Base-by-base conservation (phyloP, 2,888 invertebrate species). In the Ypsolopha sequella region DNA sequence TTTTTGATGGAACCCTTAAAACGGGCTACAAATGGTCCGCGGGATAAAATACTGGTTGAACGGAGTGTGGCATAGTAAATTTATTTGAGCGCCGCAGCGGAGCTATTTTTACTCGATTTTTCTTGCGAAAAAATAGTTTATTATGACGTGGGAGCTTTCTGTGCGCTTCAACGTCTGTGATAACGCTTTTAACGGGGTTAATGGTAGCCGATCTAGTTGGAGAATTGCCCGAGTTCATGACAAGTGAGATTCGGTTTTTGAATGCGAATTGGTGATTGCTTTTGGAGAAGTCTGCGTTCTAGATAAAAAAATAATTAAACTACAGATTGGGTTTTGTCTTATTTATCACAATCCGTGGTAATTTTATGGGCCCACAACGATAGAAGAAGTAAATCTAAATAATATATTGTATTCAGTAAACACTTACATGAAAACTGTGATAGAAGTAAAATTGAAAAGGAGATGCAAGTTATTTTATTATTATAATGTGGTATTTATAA, bases 41-140 rank as follows among this genome's bases (percentile, higher is more conserved):
- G 56, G 51, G 60, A 63, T 64, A 64, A 70, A 66, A 71, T 68
- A 66, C 57, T 64, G 61, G n/a, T 39, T n/a, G 6, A 33, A 7
- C 47, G 33, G 38, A 49, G 39, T 10, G 52, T 43, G 34, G 48
- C 47, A 45, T 41, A 50, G 53, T 55, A 55, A 58, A 64, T 69
- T 64, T 66, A 68, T 24, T 24, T 24, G 24, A 24, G 24, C 24
- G 66, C 59, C 57, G 51, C 39, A 57, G 56, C 56, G 52, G 51
- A 50, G 50, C 64, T 73, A 70, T 70, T 68, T 68, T 63, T 63
- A 60, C 48, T 52, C 54, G 51, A 36, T 52, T 51, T 57, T 56
- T 57, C 55, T 59, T 48, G 56, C 62, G 48, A 66, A 67, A 70
- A 72, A 66, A 62, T 64, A 58, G 62, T 75, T 73, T 75, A 75